phyloP scores from a whole-genome alignment of 2,888 invertebrate species.

The Brachyopa scutellaris region DNA sequence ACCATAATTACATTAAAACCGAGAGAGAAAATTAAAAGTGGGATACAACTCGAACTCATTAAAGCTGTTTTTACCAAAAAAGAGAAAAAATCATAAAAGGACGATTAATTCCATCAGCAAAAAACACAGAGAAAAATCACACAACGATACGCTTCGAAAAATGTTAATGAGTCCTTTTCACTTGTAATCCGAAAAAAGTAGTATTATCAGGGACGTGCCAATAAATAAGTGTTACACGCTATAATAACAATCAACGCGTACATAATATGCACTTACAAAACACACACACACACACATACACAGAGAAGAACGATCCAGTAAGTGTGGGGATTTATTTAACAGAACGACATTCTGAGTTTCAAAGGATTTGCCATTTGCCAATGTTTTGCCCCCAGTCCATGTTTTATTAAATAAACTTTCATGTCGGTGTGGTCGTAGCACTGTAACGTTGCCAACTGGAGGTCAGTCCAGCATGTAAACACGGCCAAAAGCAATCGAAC shows the following conservation, averaged over 20 bases:
- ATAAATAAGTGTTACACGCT: conserved; percentile 59
- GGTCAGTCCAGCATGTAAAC: conserved; percentile 49
- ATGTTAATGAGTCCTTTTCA: conserved; percentile 68
- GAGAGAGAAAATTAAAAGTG: no score
- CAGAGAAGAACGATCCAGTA: background rate
- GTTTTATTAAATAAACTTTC: conserved; percentile 69
- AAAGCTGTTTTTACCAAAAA: no score
- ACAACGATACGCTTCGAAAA: conserved; percentile 40
- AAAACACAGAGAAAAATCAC: background rate
- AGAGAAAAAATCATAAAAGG: no score
- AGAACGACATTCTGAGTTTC: conserved; percentile 46
- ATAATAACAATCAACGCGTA: no score
- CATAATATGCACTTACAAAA: background rate
- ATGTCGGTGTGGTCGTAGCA: background rate
- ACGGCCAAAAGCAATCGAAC: conserved; percentile 54
- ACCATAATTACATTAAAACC: background rate
- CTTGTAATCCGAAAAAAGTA: conserved; percentile 35
- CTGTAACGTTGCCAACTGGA: background rate
- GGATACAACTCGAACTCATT: background rate
- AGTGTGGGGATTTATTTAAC: conserved; percentile 45
- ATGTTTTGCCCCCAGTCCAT: conserved; percentile 52
- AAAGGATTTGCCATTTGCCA: conserved; percentile 67
- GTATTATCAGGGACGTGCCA: conserved; percentile 57
- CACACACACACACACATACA: background rate
- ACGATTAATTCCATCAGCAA: background rate